phyloP scores from a whole-genome alignment of 2,888 invertebrate species.

The Allophyes oxyacanthae region DNA sequence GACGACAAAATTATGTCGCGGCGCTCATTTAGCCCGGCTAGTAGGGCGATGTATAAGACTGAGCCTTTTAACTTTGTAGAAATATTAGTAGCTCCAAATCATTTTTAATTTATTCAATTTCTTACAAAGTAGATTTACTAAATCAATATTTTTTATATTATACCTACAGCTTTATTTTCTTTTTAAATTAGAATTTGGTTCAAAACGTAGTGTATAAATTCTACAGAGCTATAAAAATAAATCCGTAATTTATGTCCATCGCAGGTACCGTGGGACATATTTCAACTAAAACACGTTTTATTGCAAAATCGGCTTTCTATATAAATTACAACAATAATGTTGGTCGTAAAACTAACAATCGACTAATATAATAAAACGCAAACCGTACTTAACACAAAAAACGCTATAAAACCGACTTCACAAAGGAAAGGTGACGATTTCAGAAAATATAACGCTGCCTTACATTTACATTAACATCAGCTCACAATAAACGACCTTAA shows the following conservation, averaged over 20 bases:
- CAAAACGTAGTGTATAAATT: no score
- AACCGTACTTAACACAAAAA: constrained; percentile 36
- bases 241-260: constrained; percentile 4
- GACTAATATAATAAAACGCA: constrained; percentile 47
- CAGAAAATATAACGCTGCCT: constrained; percentile 25
- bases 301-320: constrained; percentile 25
- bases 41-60: no score
- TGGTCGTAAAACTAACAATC: constrained; percentile 48
- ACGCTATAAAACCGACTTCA: constrained; percentile 45
- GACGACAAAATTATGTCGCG: no score
- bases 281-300: constrained; percentile 4
- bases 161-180: no score
- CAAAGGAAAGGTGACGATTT: constrained; percentile 55
- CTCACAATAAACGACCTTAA: constrained; percentile 11
- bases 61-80: no score
- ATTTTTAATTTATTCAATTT: no score
- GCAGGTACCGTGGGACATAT: constrained; percentile 17
- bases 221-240: neutral
- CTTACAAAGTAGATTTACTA: no score
- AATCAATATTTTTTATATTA: no score
- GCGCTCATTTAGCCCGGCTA: no score
- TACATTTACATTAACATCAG: no score
- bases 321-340: constrained; percentile 30
- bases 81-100: no score
- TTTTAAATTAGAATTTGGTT: no score